A percentile compares a stretch with the other conserved stretches of the same genome.
These are phyloP conservation scores for Cephalophus harveyi DNA, from an alignment of 2,113 vertebrate species.

Conservation along the genomic window DNA sequence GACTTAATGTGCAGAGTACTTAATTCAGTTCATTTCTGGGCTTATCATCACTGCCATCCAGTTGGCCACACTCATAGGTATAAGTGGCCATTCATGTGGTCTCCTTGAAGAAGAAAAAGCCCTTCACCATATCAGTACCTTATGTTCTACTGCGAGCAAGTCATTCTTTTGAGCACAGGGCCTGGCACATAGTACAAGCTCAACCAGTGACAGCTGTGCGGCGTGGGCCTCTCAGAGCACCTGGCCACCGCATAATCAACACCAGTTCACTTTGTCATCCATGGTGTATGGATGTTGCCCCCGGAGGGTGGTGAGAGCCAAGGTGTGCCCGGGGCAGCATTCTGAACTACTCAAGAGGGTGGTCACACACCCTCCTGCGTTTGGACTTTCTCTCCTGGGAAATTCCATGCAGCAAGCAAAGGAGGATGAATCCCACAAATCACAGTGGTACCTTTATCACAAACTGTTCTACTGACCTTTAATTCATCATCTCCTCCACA, in stretches of 20 bases:
- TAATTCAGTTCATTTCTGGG: not conserved
- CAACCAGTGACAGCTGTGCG: not conserved
- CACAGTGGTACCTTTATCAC: not conserved
- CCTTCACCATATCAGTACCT: not conserved
- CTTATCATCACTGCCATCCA: not conserved
- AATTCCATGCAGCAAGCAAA: not conserved
- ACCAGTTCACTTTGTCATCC: no score
- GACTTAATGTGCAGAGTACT: not conserved
- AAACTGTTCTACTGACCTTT: not conserved
- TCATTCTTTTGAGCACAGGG: not conserved
- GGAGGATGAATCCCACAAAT: not conserved
- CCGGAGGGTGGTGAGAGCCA: not conserved
- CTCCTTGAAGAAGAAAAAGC: not conserved
- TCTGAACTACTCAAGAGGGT: not conserved
- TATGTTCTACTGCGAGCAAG: not conserved
- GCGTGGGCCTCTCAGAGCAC: not conserved
- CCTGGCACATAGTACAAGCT: accelerated
- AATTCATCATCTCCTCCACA: not conserved
- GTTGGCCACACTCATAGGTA: not conserved
- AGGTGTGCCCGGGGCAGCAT: not conserved
- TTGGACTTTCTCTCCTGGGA: not conserved
- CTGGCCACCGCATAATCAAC: not conserved
- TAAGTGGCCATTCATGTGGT: not conserved
- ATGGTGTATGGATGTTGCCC: accelerated
- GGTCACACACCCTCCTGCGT: not conserved